Evolutionary conservation across 92 coral and sea anemone species (phyloP).

Genomic region (Heliopora coerulea): DNA sequence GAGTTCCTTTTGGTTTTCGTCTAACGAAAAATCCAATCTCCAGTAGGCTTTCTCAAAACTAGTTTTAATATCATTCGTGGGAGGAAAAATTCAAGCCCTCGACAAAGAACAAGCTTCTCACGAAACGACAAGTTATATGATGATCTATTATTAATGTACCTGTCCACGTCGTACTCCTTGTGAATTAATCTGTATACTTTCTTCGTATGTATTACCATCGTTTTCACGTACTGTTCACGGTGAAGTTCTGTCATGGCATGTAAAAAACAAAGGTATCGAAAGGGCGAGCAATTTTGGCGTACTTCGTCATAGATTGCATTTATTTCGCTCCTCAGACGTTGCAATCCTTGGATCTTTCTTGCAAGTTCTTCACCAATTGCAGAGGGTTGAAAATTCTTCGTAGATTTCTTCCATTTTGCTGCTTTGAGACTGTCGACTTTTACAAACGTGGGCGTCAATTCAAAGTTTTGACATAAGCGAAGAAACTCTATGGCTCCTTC

Average conservation of each 20-base stretch:
- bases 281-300: slow-evolving; percentile 18
- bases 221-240: slow-evolving; percentile 4
- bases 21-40: slow-evolving; percentile 15
- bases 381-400: slow-evolving; percentile 18
- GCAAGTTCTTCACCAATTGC: slow-evolving; percentile 35
- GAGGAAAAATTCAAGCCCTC: slow-evolving; percentile 47
- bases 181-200: slow-evolving; percentile 31
- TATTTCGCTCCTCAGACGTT: slow-evolving; percentile 25
- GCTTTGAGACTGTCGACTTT: background rate
- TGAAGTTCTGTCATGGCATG: background rate
- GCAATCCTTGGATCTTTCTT: background rate
- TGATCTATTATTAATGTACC: slow-evolving; percentile 41
- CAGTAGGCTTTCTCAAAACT: slow-evolving; percentile 47
- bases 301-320: slow-evolving; percentile 33
- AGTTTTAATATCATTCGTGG: slow-evolving; percentile 43
- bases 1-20: slow-evolving; percentile 27
- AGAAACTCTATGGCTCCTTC: slow-evolving; percentile 20
- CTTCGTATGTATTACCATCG: slow-evolving; percentile 34
- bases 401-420: slow-evolving; percentile 42
- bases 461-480: slow-evolving; percentile 5
- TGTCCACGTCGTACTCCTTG: slow-evolving; percentile 44
- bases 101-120: slow-evolving; percentile 49
- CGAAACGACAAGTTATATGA: slow-evolving; percentile 36
- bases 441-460: background rate
- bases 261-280: slow-evolving; percentile 44